Evolutionary conservation across 35 echinoderm and acorn worm genomes (phyloP).

Genomic region (Diadema setosum): DNA sequence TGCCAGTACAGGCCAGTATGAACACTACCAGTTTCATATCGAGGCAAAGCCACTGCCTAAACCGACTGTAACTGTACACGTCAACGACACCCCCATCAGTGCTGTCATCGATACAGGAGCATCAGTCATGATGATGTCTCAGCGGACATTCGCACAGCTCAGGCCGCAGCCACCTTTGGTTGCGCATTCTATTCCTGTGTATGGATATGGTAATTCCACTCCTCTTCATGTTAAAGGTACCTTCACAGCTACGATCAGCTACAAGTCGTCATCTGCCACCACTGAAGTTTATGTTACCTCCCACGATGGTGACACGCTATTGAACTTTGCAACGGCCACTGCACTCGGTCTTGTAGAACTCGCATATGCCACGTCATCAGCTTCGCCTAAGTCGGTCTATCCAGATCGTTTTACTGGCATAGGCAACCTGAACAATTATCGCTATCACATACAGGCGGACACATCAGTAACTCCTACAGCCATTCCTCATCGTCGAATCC

Average conservation of each 20-base stretch:
- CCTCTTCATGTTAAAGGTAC: too few relatives aligned
- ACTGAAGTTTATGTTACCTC: slow-evolving; percentile 7
- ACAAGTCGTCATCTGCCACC: not conserved
- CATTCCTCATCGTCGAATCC: slow-evolving; percentile 18
- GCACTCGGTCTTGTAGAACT: not conserved
- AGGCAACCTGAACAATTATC: slow-evolving; percentile 21
- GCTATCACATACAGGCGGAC: slow-evolving; percentile 38
- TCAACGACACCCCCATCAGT: too few relatives aligned
- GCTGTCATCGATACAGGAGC: too few relatives aligned
- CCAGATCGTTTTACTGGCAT: slow-evolving; percentile 5
- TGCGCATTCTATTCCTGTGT: too few relatives aligned
- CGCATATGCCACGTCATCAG: not conserved
- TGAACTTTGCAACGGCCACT: slow-evolving; percentile 39
- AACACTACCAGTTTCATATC: not conserved
- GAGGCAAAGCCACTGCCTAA: not conserved
- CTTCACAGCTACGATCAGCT: too few relatives aligned
- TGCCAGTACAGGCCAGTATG: not conserved
- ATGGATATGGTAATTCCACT: too few relatives aligned
- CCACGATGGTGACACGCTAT: slow-evolving; percentile 22
- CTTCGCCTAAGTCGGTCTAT: too few relatives aligned
- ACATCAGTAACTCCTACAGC: slow-evolving; percentile 4
- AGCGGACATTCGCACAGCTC: too few relatives aligned
- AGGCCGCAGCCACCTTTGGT: too few relatives aligned
- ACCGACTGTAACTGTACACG: too few relatives aligned
- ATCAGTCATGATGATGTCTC: too few relatives aligned